These are phyloP conservation scores for Nebria salina DNA, from an alignment of 2,888 invertebrate genomes.

Conservation along the genomic window DNA sequence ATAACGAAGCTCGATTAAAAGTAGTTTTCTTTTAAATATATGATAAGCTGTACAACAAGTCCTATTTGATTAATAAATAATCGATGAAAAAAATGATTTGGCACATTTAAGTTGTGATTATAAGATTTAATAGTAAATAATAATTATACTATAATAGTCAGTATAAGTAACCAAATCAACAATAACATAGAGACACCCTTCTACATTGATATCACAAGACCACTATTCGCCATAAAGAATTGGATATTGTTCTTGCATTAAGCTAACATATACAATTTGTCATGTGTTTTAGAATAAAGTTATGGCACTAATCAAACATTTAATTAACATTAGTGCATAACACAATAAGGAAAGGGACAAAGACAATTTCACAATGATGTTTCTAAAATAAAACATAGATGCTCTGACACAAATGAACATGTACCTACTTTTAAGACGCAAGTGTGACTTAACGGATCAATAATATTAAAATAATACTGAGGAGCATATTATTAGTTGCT, in stretches of 20 bases:
- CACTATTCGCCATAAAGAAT: background rate
- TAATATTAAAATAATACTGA: slow-evolving; percentile 35
- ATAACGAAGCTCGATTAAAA: slow-evolving; percentile 21
- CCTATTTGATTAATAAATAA: slow-evolving; percentile 28
- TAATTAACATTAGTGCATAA: slow-evolving; percentile 31
- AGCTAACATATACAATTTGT: background rate
- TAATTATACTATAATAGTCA: slow-evolving; percentile 3
- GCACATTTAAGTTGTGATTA: slow-evolving; percentile 33
- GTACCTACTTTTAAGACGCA: background rate
- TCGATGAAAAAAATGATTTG: slow-evolving; percentile 33
- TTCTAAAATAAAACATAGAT: slow-evolving; percentile 6
- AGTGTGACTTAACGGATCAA: slow-evolving; percentile 28
- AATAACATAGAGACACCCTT: slow-evolving; percentile 8
- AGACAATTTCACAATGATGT: background rate
- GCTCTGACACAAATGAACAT: background rate
- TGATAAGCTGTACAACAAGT: slow-evolving; percentile 43
- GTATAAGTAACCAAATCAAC: background rate
- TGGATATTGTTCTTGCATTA: too few species aligned
- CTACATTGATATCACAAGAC: background rate
- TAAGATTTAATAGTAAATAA: slow-evolving; percentile 8
- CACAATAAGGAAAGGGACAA: slow-evolving; percentile 5
- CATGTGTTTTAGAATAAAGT: background rate
- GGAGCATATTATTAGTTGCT: background rate
- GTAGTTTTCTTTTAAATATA: slow-evolving; percentile 23
- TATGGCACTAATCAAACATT: slow-evolving; percentile 26